Conservation (phyloP, 1,140 invertebrate species). For the Dendrolimus kikuchii region DNA sequence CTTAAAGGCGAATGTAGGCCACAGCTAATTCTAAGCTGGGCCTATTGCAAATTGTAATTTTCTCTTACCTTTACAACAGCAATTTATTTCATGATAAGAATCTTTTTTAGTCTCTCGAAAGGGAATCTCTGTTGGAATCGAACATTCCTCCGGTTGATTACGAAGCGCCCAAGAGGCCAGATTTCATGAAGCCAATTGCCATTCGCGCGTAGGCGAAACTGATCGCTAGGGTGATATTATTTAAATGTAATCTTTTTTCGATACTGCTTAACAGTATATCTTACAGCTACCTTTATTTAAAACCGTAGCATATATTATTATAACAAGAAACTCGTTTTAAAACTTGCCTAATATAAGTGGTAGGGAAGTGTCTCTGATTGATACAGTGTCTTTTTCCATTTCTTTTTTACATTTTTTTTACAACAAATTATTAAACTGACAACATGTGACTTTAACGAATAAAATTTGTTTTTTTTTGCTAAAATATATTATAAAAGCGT, state of each 20-base stretch:
- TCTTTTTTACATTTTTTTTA: no score
- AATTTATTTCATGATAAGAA: slow-evolving; percentile 52
- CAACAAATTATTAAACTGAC: no score
- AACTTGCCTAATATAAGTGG: no score
- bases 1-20: slow-evolving; percentile 32
- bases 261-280: slow-evolving; percentile 43
- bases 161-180: slow-evolving; percentile 62
- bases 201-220: slow-evolving; percentile 58
- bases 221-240: slow-evolving; percentile 68
- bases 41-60: slow-evolving; percentile 65
- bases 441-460: no score
- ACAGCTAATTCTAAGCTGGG: slow-evolving; percentile 51
- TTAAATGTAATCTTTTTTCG: slow-evolving; percentile 71
- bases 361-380: no score
- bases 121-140: slow-evolving; percentile 53
- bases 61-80: slow-evolving; percentile 44
- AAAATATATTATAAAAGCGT: no score
- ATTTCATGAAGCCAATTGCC: slow-evolving; percentile 62
- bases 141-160: slow-evolving; percentile 61
- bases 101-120: slow-evolving; percentile 60
- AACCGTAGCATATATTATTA: not conserved
- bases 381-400: no score
- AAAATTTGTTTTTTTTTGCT: no score
- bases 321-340: no score
- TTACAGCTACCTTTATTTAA: slow-evolving; percentile 18